A percentile compares a stretch with the other conserved stretches of the same genome.
phyloP scores from a whole-genome alignment of 2,797 vertebrate species.

The Peromyscus eremicus region DNA sequence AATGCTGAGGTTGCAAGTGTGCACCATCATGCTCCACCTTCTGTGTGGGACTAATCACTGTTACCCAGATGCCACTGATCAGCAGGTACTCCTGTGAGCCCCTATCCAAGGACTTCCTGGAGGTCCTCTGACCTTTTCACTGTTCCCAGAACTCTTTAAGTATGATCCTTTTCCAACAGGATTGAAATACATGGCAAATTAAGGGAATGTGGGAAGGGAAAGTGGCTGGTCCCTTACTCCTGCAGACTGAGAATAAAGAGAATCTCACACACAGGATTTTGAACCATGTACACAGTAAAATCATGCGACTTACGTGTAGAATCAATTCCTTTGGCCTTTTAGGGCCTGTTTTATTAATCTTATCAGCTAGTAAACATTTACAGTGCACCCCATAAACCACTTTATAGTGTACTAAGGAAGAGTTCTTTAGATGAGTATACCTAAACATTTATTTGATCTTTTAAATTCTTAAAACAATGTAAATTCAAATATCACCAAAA shows the following conservation, averaged over 20 bases:
- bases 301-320: no score
- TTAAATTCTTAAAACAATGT: background rate
- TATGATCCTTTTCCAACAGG: background rate
- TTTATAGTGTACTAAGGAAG: background rate
- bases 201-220: background rate
- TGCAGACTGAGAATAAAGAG: background rate
- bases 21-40: background rate
- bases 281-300: background rate
- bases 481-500: background rate
- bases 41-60: background rate
- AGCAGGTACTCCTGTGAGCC: background rate
- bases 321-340: background rate
- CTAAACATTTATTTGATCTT: background rate
- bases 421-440: background rate
- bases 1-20: background rate
- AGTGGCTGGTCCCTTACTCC: background rate
- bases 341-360: background rate
- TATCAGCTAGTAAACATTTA: background rate
- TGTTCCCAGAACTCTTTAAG: background rate
- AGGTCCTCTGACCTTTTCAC: background rate
- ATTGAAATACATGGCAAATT: background rate
- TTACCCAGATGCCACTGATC: background rate
- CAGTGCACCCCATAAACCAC: background rate
- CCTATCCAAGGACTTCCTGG: background rate
- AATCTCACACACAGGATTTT: background rate